Conservation (phyloP, 2,113 vertebrate genomes). For the Dendrocopos noguchii region DNA sequence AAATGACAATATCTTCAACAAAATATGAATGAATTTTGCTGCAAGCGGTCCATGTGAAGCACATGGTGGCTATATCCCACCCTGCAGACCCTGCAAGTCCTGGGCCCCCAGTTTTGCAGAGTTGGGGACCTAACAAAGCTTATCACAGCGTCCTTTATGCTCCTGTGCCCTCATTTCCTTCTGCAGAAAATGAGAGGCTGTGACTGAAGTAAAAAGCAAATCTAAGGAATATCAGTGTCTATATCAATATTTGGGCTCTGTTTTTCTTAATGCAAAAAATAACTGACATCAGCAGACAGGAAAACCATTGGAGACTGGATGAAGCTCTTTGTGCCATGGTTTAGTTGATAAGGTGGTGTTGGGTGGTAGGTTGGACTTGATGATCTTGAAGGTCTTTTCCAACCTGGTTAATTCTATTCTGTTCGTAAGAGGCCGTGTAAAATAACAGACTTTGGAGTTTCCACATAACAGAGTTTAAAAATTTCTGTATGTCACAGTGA, state of each 20-base stretch:
- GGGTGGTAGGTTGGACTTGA: too few relatives aligned
- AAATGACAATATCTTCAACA: background rate
- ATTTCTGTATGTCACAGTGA: background rate
- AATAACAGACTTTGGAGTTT: background rate
- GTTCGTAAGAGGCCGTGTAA: background rate
- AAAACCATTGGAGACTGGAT: background rate
- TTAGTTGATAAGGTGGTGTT: too few relatives aligned
- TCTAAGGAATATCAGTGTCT: background rate
- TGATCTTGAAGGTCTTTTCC: too few relatives aligned
- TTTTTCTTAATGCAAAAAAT: background rate
- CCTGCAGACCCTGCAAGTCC: fast-evolving
- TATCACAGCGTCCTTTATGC: background rate
- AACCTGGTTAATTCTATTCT: too few relatives aligned
- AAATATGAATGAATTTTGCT: background rate
- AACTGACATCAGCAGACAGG: background rate
- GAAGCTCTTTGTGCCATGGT: too few relatives aligned
- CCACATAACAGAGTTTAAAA: background rate
- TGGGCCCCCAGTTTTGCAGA: background rate
- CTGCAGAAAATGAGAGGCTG: background rate
- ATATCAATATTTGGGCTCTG: background rate
- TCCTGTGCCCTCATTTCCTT: background rate
- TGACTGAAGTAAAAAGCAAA: background rate
- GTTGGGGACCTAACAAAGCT: background rate
- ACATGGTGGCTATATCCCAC: fast-evolving
- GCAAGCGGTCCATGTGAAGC: background rate